Evolutionary conservation across 2,888 invertebrate species (phyloP).

Genomic region (Ariolimax columbianus): DNA sequence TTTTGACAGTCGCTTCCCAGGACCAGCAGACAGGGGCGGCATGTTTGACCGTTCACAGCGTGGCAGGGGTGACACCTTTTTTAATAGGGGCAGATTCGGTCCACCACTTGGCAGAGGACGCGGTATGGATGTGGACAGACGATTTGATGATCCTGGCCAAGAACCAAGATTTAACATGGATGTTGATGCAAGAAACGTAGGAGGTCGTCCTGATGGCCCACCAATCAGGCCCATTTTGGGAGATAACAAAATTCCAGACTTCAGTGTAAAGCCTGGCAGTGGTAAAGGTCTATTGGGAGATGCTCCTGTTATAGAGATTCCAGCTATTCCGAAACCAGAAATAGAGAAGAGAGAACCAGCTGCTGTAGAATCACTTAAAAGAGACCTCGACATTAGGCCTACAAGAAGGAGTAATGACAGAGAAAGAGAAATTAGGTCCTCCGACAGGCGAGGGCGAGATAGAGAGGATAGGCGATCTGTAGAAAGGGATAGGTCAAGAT

Average conservation of each 20-base stretch:
- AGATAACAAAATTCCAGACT: conserved; percentile 21
- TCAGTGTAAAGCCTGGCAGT: conserved; percentile 17
- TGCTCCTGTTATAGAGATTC: background rate
- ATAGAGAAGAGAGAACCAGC: conserved; percentile 31
- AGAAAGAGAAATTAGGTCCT: conserved; percentile 52
- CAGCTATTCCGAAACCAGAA: conserved; percentile 11
- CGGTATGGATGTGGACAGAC: conserved; percentile 43
- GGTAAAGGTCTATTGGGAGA: conserved; percentile 36
- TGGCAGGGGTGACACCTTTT: conserved; percentile 35
- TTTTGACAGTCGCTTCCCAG: conserved; percentile 47
- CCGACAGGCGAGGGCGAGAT: conserved; percentile 52
- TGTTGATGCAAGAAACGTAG: conserved; percentile 38
- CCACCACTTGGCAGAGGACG: conserved; percentile 42
- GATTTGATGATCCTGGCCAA: conserved; percentile 41
- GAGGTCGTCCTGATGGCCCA: conserved; percentile 34
- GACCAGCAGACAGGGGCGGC: conserved; percentile 36
- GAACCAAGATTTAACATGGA: conserved; percentile 30
- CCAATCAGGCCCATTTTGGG: conserved; percentile 15
- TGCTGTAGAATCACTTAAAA: conserved; percentile 25
- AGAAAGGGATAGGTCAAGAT: conserved; percentile 35
- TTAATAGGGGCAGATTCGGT: conserved; percentile 29
- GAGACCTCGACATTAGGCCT: conserved; percentile 35
- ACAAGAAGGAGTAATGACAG: conserved; percentile 40
- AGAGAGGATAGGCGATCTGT: conserved; percentile 37
- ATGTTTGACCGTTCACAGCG: conserved; percentile 30